Conservation (phyloP, 2,113 vertebrate species). For the Triplophysa dalaica region DNA sequence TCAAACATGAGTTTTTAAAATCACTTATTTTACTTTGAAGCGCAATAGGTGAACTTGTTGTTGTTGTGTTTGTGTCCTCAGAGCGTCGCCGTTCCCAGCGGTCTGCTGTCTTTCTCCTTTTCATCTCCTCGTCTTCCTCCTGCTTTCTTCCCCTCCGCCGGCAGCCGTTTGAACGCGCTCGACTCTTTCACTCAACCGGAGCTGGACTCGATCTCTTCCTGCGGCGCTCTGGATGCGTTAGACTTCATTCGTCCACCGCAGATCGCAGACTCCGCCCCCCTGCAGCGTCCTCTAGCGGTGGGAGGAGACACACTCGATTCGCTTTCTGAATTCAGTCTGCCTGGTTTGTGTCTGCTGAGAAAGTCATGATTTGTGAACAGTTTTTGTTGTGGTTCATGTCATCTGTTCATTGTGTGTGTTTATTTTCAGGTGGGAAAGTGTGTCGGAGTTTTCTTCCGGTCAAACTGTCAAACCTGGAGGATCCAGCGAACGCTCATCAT, state of each 20-base stretch:
- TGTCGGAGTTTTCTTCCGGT: slow-evolving; percentile 41
- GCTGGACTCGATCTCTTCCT: background rate
- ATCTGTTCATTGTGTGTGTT: background rate
- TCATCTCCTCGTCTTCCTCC: slow-evolving; percentile 79
- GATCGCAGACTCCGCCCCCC: slow-evolving; percentile 65
- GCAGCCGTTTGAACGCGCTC: slow-evolving; percentile 67
- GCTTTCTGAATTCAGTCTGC: slow-evolving; percentile 60
- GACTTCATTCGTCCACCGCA: slow-evolving; percentile 75
- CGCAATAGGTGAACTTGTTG: too few relatives aligned
- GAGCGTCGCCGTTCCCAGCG: slow-evolving; percentile 56
- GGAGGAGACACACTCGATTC: slow-evolving; percentile 58
- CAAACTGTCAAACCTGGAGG: background rate
- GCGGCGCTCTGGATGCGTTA: slow-evolving; percentile 65
- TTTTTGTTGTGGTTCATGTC: too few relatives aligned
- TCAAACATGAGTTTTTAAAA: too few relatives aligned
- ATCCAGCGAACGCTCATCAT: background rate
- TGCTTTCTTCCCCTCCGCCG: slow-evolving; percentile 71
- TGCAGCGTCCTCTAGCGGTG: slow-evolving; percentile 14
- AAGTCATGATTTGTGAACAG: too few relatives aligned
- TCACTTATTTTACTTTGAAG: too few relatives aligned
- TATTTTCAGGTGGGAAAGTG: slow-evolving; percentile 50
- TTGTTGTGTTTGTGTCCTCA: background rate
- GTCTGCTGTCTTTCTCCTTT: slow-evolving; percentile 68
- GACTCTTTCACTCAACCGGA: slow-evolving; percentile 71
- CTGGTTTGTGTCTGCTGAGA: slow-evolving; percentile 56